Evolutionary conservation across 92 coral and sea anemone species (phyloP), one percentile per base, ranked within the genome.

Genomic region (Bergia sp.): DNA sequence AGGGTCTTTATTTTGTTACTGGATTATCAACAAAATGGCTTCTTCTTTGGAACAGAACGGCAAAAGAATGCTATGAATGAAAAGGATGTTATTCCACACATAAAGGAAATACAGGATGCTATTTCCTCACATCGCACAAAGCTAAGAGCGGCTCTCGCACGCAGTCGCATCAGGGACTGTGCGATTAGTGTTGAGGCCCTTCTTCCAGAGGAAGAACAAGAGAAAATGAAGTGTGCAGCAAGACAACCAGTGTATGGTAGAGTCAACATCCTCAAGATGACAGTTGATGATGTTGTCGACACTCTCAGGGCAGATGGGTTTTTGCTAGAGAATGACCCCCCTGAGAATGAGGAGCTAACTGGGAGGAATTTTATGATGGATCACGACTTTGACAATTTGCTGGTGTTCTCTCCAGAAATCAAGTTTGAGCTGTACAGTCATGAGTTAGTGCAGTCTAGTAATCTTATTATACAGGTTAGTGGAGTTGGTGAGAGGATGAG

Each of bases 151-250:
- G 96, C 99, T 44, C 89, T 97, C 8, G 99, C 99, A 0, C 93
- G 99, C 85, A 92, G 95, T 82, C 92, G 99, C 71, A 91, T 97
- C 38, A 90, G 97, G 47, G 99, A 97, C 88, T 94, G 96, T 89
- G 99, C 99, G n/a, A 89, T 97, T 12, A 97, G 97, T 72, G 99
- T 97, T 11, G 99, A 97, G 80, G 99, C 98, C 15, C 94, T 97
- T 49, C 95, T 97, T 37, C 99, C 99, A 1, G 96, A 93, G 78
- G 99, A 97, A 69, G 98, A 97, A 72, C 98, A 97, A 82, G 99
- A 95, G 36, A 97, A 95, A 86, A 92, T 94, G 43, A 93, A 94
- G 71, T 94, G 92, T 55, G 98, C 98, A 5, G 95, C 95, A 43
- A 86, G 91, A 43, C 99, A 97, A 79, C 99, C 99, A 37, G 98